Evolutionary conservation across 2,113 vertebrate species (phyloP), one percentile per base, ranked within the genome.

Genomic region (Gracilinanus agilis): DNA sequence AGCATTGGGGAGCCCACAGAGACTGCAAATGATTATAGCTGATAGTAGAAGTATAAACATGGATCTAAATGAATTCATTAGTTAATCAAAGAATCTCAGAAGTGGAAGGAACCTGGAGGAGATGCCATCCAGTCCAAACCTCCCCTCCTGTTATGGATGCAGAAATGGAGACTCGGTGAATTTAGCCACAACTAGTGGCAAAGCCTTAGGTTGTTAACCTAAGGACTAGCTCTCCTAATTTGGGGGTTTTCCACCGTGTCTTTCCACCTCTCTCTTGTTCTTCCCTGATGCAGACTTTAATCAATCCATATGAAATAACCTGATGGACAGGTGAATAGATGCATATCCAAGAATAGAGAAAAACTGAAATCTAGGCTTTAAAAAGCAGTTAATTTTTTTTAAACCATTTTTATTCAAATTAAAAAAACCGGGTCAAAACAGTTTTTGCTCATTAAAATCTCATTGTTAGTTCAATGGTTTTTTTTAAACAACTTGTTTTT

Each of bases 351-450:
- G 44, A 67, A 40, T 0, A 91, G 90, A 92, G 88, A 90, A 92
- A 92, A 55, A 53, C 58, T 94, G 95, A 55, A 95, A 55, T 93
- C 7, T 58, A 75, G 54, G 23, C 67, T 54, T 95, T 58, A 83
- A 40, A 95, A 96, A 53, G 61, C 75, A 91, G 90, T 25, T 67
- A 67, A 61, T 34, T 90, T 54, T 88, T 90, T 91, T 91, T 54
- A 93, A 94, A 92, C 44, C 55, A 40, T 93, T 94, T 93, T 92
- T 91, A 94, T 21, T 91, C 67, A 94, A 25, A 91, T 97, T n/a
- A 96, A 94, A 92, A 29, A 44, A 25, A 91, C 19, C 67, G 40
- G 90, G n/a, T 94, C 90, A 25, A 89, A 90, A 93, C 89, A 94
- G 27, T 9, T 83, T 54, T 21, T 75, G n/a, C 34, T 40, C 34